Base-by-base conservation (phyloP, 2,797 vertebrate species). In the Telmatherina bonti region DNA sequence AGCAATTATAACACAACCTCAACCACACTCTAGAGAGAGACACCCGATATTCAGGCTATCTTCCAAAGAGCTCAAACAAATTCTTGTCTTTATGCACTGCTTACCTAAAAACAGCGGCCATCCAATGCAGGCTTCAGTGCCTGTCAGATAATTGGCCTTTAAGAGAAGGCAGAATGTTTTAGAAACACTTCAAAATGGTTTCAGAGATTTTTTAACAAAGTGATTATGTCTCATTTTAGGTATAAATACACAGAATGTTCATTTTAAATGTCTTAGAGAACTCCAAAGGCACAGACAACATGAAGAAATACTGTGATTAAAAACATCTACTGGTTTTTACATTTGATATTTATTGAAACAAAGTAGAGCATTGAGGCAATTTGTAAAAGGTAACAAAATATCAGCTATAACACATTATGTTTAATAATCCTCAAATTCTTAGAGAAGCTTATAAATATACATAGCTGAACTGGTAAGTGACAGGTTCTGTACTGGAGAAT, bases 301-400 rank as follows among this genome's bases (percentile, higher is more conserved):
- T 12, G 26, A 67, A 67, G 16, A 59, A 85, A 82, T 66, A 70
- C 36, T 57, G 45, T 70, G 72, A 86, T 64, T 65, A 49, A 81
- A 79, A 62, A 79, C 77, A 56, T 81, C 54, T 68, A 70, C 71
- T 88, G 84, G 83, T 92, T 93, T 47, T 93, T 89, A 92, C 79
- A 88, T 88, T 93, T 90, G 87, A 91, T 93, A 94, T 95, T 94
- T 94, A 95, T 94, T 95, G 92, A 93, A 93, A 92, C 89, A 93
- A 92, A 93, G 89, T 89, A 93, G 91, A 91, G 91, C 92, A 92
- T 83, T 80, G 85, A 90, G 88, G 87, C 86, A 92, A 93, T 91
- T 90, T 88, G 79, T 89, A 93, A 93, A 93, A 90, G 87, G 87
- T 89, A 91, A 93, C 86, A 94, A 91, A 92, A 93, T 88, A 91